Percentiles rank a stretch among this genome's conserved stretches.
Conservation (phyloP, 2,888 invertebrate genomes). For the Trachelus troglodyta region DNA sequence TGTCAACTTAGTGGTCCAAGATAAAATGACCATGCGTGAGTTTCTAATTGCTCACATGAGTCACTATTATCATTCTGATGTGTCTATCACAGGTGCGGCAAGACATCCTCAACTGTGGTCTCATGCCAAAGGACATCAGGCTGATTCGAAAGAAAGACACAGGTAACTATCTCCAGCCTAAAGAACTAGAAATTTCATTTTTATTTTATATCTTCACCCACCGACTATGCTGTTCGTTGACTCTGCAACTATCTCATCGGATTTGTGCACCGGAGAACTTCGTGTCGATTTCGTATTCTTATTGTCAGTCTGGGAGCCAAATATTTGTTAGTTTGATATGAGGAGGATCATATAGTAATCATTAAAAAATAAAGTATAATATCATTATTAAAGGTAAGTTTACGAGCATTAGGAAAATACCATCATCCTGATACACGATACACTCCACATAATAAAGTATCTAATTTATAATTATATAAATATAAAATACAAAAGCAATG, state of each 20-base stretch:
- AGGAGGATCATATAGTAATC: background rate
- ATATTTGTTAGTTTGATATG: background rate
- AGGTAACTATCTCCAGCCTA: constrained; percentile 71
- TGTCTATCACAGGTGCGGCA: constrained; percentile 76
- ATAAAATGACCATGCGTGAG: constrained; percentile 42
- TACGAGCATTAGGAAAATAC: background rate
- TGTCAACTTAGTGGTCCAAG: constrained; percentile 39
- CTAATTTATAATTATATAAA: background rate
- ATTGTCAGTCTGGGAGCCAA: background rate
- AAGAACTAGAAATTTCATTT: constrained; percentile 1
- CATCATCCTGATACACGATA: background rate
- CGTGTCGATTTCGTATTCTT: background rate
- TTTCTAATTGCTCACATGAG: constrained; percentile 31
- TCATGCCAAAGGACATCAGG: constrained; percentile 83
- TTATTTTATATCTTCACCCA: background rate
- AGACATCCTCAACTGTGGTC: constrained; percentile 79
- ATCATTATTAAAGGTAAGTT: background rate
- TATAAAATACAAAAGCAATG: background rate
- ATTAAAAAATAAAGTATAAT: background rate
- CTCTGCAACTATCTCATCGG: background rate
- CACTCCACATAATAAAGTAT: background rate
- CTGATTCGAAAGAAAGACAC: constrained; percentile 86
- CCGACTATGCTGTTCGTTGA: background rate
- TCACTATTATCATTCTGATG: constrained; percentile 46
- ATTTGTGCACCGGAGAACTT: background rate